phyloP scores from a whole-genome alignment of 2,113 vertebrate species.

The Oryzias woworae region DNA sequence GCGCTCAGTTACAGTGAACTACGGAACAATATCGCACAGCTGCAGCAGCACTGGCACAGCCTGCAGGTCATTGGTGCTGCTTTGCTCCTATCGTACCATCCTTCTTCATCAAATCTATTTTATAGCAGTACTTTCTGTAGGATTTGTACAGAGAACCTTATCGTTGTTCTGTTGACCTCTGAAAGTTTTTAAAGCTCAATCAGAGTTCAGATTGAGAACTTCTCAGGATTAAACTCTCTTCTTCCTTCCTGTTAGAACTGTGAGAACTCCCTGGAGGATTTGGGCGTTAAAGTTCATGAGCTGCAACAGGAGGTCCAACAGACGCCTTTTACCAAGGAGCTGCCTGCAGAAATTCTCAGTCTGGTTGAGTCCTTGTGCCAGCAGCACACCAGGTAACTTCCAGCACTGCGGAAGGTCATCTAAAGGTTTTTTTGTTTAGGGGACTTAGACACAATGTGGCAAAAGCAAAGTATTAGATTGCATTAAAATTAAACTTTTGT shows the following conservation, averaged over 20 bases:
- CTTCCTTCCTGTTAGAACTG: conserved; percentile 58
- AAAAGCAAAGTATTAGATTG: no score
- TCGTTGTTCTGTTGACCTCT: not conserved
- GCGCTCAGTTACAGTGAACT: conserved; percentile 60
- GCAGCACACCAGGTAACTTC: conserved; percentile 68
- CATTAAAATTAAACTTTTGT: no score
- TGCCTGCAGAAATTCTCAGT: conserved; percentile 54
- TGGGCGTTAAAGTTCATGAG: conserved; percentile 58
- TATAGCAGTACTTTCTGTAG: no score
- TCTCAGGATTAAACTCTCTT: not conserved
- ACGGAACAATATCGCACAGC: conserved; percentile 58
- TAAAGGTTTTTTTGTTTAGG: no score
- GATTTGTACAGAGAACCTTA: not conserved
- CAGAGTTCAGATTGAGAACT: not conserved
- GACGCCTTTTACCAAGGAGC: conserved; percentile 36
- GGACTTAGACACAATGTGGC: no score
- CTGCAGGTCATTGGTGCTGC: conserved; percentile 66
- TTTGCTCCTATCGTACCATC: no score
- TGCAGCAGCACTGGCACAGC: conserved; percentile 72
- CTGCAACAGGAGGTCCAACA: conserved; percentile 54
- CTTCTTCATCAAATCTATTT: no score
- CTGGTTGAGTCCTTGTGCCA: conserved; percentile 57
- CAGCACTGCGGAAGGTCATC: not conserved
- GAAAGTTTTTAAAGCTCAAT: not conserved
- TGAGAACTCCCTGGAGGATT: conserved; percentile 55